Base-by-base conservation (phyloP, 2,888 invertebrate genomes). In the Aromia moschata region DNA sequence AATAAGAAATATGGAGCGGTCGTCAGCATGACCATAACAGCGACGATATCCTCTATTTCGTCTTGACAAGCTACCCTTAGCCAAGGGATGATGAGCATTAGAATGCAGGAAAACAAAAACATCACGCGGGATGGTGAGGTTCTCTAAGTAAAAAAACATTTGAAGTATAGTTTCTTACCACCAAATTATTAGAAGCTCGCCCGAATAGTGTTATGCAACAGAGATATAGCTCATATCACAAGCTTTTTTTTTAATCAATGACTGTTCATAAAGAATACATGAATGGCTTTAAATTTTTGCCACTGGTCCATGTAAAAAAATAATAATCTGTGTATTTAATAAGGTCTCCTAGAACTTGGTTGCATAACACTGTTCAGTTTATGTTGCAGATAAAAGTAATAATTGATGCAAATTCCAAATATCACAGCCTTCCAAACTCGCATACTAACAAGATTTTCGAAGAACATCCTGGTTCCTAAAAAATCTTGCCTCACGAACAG, bases 1-100 rank as follows among this genome's bases (percentile, higher is more conserved):
- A 98, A 98, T 51, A 98, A 83, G 79, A 98, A 98, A 80, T 98
- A 98, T 0, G 97, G 96, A 0, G 97, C 94, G 0, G 97, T 98
- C 9, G 95, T 94, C 20, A 98, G 83, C 91, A 98, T 97, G 10
- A 97, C 95, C 59, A 95, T 86, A 1, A 98, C 92, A 0, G 95
- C 94, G 1, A 97, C 86, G 62, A 93, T 89, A 76, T 98, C 98
- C 80, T 98, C 98, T 47, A 90, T 87, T 78, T 91, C 90, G 56
- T 93, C 91, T 15, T 89, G 85, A 73, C 98, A 98, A 61, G 90
- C 86, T 12, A 96, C 82, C 59, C 98, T 84, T 49, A 98, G 80
- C 59, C 92, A 89, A 9, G 97, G 93, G 78, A 97, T 89, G 10
- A 89, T 83, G 76, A 96, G 84, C 85, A 97, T 92, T 60, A 98